A percentile compares a stretch with the other conserved stretches of the same genome.
These are phyloP conservation scores for Petrolisthes cinctipes DNA, from an alignment of 2,888 invertebrate species.

Conservation along the genomic window DNA sequence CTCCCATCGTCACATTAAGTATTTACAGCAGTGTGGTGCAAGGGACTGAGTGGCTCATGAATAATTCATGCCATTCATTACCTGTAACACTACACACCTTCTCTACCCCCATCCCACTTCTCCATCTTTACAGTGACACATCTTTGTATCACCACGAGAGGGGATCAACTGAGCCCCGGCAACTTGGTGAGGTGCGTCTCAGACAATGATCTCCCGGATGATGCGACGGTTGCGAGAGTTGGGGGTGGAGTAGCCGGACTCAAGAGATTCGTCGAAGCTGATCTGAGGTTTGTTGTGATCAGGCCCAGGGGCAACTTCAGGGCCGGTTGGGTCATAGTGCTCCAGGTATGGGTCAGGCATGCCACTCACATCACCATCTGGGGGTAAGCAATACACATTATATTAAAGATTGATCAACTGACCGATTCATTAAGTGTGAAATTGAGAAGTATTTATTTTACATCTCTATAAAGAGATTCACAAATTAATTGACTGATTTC, in stretches of 20 bases:
- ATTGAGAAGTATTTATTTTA: not conserved
- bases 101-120: not conserved
- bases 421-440: not conserved
- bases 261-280: conserved; percentile 92
- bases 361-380: conserved; percentile 94
- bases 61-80: no score
- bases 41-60: not conserved
- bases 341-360: conserved; percentile 89
- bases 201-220: conserved; percentile 92
- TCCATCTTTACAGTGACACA: not conserved
- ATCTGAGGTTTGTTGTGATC: conserved; percentile 89
- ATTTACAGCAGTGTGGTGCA: conserved; percentile 6
- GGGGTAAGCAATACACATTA: conserved; percentile 66
- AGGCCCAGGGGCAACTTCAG: conserved; percentile 42
- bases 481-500: not conserved
- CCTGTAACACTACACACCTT: no score
- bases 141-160: not conserved
- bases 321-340: conserved; percentile 66
- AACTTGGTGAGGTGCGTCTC: conserved; percentile 27
- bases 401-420: not conserved
- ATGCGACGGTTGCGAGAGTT: conserved; percentile 92
- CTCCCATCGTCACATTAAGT: not conserved
- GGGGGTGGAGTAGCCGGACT: conserved; percentile 93
- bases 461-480: no score
- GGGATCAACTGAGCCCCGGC: not conserved